phyloP scores from a whole-genome alignment of 1,140 invertebrate species.

The Zelostemma sp. region DNA sequence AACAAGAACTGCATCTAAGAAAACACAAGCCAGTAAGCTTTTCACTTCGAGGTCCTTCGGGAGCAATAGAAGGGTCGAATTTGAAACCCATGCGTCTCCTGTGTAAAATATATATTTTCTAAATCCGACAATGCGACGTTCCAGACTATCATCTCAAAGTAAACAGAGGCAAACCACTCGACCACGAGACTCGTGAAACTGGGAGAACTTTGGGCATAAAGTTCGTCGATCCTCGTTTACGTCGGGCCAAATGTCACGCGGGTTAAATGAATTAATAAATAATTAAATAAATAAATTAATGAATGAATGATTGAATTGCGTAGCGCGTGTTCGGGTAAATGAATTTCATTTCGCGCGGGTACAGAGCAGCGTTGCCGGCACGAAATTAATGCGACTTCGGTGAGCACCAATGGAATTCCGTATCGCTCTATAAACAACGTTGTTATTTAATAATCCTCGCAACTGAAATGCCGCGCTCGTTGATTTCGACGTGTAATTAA shows the following conservation, averaged over 20 bases:
- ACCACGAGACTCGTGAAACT: no score
- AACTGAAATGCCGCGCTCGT: slow-evolving; percentile 47
- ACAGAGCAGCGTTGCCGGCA: slow-evolving; percentile 28
- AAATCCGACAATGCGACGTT: no score
- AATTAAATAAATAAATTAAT: slow-evolving; percentile 35
- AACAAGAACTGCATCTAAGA: no score
- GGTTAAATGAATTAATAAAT: no score
- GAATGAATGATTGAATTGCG: slow-evolving; percentile 32
- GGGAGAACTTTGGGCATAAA: no score
- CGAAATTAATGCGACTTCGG: slow-evolving; percentile 49
- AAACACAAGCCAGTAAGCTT: no score
- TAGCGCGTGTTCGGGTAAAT: slow-evolving; percentile 33
- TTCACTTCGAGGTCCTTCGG: not conserved
- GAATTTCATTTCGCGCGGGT: slow-evolving; percentile 36
- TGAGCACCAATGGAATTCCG: slow-evolving; percentile 45
- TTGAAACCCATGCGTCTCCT: not conserved
- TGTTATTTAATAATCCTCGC: slow-evolving; percentile 49
- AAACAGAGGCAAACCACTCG: no score
- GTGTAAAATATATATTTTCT: not conserved
- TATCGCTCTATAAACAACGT: slow-evolving; percentile 49
- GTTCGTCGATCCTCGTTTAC: no score
- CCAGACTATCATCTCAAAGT: no score
- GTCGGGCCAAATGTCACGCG: no score
- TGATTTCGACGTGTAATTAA: slow-evolving; percentile 49
- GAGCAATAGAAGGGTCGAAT: not conserved